phyloP scores from a whole-genome alignment of 2,888 invertebrate genomes.

The Acanthosoma haemorrhoidale region DNA sequence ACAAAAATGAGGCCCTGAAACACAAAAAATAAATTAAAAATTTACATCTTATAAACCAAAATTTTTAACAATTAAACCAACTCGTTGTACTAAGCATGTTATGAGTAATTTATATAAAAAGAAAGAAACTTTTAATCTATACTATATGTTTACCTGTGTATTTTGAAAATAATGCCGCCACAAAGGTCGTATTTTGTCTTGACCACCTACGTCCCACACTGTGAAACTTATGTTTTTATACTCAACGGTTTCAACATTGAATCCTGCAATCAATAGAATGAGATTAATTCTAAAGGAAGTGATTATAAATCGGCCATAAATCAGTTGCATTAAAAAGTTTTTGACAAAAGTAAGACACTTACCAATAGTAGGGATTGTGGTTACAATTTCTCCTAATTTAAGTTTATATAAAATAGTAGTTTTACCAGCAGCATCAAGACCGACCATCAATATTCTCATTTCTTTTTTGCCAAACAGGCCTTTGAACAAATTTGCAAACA shows the following conservation, averaged over 20 bases:
- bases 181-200: slow-evolving; percentile 92
- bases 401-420: slow-evolving; percentile 96
- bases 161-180: slow-evolving; percentile 99
- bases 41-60: no score
- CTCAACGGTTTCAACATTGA: slow-evolving; percentile 98
- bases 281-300: background rate
- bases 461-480: slow-evolving; percentile 99
- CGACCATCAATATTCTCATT: slow-evolving; percentile 99
- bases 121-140: background rate
- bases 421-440: slow-evolving; percentile 97
- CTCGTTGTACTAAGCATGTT: background rate
- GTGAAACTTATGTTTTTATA: slow-evolving; percentile 99
- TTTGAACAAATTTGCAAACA: slow-evolving; percentile 95
- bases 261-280: slow-evolving; percentile 65
- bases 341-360: slow-evolving; percentile 57
- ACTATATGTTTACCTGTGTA: slow-evolving; percentile 60
- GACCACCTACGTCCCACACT: slow-evolving; percentile 92
- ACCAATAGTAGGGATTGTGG: slow-evolving; percentile 94
- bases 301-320: background rate
- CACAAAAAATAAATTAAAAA: background rate
- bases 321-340: background rate
- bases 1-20: slow-evolving; percentile 95
- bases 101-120: background rate
- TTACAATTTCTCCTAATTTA: slow-evolving; percentile 96
- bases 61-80: no score